A percentile compares a stretch with the other conserved stretches of the same genome.
phyloP scores from a whole-genome alignment of 2,888 invertebrate species.

The Acrobasis repandana region DNA sequence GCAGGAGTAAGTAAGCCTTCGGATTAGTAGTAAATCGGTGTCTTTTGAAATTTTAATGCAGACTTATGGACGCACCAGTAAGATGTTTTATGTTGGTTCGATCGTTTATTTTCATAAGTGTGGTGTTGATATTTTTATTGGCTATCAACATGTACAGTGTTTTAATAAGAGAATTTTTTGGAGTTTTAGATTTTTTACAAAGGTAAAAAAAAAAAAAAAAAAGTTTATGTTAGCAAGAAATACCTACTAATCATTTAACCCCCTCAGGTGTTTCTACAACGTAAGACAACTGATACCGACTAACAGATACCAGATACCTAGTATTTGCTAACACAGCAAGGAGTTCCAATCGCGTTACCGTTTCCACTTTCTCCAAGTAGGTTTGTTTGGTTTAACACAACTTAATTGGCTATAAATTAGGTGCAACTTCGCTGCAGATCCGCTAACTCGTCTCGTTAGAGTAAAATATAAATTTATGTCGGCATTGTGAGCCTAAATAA shows the following conservation, averaged over 20 bases:
- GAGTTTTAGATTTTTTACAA: no score
- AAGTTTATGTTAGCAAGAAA: no score
- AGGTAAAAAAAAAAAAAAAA: no score
- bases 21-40: slow-evolving; percentile 3
- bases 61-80: not conserved
- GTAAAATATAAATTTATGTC: slow-evolving; percentile 50
- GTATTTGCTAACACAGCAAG: slow-evolving; percentile 5
- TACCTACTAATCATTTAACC: no score
- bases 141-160: no score
- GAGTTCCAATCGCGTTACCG: slow-evolving; percentile 57
- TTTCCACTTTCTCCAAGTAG: slow-evolving; percentile 70
- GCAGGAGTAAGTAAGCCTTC: slow-evolving; percentile 10
- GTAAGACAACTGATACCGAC: no score
- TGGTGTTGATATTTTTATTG: no score
- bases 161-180: no score
- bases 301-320: not conserved
- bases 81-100: not conserved
- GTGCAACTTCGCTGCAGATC: slow-evolving; percentile 48
- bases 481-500: slow-evolving; percentile 33
- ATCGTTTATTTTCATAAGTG: not conserved
- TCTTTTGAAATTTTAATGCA: not conserved
- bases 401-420: slow-evolving; percentile 81
- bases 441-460: slow-evolving; percentile 61
- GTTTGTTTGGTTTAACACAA: slow-evolving; percentile 78
- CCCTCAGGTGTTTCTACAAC: no score